Conservation (phyloP, 2,797 vertebrate species). For the Erethizon dorsatum region DNA sequence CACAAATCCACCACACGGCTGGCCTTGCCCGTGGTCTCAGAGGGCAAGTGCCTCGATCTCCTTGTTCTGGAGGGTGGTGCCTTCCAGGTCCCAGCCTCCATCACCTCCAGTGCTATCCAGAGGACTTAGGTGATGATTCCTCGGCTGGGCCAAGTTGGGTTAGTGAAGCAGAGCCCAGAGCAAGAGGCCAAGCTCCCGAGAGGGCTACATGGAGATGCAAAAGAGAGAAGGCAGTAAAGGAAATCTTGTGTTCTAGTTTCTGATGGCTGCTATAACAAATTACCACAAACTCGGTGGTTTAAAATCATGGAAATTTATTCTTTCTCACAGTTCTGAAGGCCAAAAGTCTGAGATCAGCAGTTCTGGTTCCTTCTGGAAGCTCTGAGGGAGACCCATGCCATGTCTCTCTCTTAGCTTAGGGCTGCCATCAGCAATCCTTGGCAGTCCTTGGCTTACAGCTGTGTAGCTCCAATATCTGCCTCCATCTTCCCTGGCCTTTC, state of each 20-base stretch:
- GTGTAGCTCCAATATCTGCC: too few species aligned
- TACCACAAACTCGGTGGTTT: neutral
- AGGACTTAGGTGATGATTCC: too few species aligned
- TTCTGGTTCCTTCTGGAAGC: neutral
- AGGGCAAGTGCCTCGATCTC: neutral
- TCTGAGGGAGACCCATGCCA: too few species aligned
- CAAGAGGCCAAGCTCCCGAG: neutral
- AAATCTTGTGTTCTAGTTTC: neutral
- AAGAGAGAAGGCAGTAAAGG: neutral
- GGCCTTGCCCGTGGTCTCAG: neutral
- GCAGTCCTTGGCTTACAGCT: neutral
- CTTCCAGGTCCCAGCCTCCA: too few species aligned
- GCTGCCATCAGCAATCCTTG: neutral
- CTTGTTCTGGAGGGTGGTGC: neutral
- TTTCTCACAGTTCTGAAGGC: neutral
- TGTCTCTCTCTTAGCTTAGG: neutral
- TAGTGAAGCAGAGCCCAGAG: neutral
- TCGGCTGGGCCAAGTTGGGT: neutral
- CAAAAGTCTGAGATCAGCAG: neutral
- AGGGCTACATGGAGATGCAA: neutral
- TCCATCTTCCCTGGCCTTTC: accelerated
- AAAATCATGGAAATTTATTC: neutral
- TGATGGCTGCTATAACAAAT: neutral
- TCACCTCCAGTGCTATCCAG: too few species aligned
- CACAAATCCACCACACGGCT: neutral